Conservation (phyloP, 1,140 invertebrate species). For the Musca domestica region DNA sequence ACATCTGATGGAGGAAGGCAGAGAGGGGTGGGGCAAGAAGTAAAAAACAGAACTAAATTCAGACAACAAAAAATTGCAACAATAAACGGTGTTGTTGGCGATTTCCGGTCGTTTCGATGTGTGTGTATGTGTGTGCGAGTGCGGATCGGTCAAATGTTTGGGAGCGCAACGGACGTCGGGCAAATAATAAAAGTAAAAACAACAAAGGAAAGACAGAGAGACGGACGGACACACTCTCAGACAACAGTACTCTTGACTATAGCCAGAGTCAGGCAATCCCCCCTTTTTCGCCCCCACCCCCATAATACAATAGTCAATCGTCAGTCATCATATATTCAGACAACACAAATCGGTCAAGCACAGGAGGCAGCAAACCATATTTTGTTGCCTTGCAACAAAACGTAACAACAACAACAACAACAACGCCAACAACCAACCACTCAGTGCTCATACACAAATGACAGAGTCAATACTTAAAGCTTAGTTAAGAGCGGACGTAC, state of each 20-base stretch:
- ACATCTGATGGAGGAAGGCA: background rate
- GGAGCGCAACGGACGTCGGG: background rate
- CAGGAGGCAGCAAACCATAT: background rate
- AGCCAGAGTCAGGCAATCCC: background rate
- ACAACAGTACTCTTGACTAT: background rate
- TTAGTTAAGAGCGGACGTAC: conserved; percentile 16
- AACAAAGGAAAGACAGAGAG: background rate
- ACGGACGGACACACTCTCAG: background rate
- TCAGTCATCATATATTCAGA: no score
- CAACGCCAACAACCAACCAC: no score
- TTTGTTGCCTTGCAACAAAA: no score
- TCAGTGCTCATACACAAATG: no score
- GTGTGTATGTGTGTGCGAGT: background rate
- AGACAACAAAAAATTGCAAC: conserved; percentile 35
- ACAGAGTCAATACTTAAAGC: conserved; percentile 11
- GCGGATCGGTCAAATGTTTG: background rate
- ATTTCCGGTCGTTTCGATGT: conserved; percentile 49
- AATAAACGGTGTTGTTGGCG: conserved; percentile 33
- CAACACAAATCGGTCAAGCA: background rate
- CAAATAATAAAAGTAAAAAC: background rate
- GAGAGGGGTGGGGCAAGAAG: background rate
- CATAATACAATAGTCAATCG: no score
- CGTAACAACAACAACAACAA: no score
- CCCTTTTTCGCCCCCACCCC: no score
- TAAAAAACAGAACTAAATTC: background rate